Base-by-base conservation (phyloP, 2,113 vertebrate genomes). In the Rhodinocichla rosea region DNA sequence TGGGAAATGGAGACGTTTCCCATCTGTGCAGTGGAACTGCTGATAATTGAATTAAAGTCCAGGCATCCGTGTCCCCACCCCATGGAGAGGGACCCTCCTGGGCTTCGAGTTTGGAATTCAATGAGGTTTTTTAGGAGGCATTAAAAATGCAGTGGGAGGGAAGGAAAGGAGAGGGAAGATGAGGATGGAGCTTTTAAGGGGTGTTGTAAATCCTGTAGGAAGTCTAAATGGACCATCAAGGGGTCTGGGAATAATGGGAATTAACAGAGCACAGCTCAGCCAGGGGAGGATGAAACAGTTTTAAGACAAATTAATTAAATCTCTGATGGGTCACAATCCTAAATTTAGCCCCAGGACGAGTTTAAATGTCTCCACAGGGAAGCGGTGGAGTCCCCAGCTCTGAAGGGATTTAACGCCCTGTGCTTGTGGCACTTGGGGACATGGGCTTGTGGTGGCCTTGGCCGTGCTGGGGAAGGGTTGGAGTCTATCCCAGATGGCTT, bases 21-120 rank as follows among this genome's bases (percentile, higher is more conserved):
- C 88, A 85, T 91, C 89, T 92, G 87, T 70, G 68, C 74, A 50
- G 84, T 10, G 85, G 89, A 91, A 63, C 32, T 70, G 56, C 87
- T 83, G 74, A 33, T 65, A 35, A 87, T 57, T 21, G 18, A 78
- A 62, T 83, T 86, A 85, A 57, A 17, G 37, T 23, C 53, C 69
- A 82, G 60, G 26, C 80, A 91, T 64, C 89, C 12, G 3, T 84
- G 81, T 89, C 69, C 84, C 68, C 39, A 12, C 47, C 42, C 35
- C 9, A 1, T 12, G 47, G 65, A 70, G 49, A n/a, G 21, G 32
- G 55, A 59, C 55, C 45, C 79, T 39, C 15, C 6, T 5, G 59
- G 82, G 64, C 59, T 91, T 68, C 0, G 0, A 13, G 56, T 79
- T 49, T 49, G 45, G 24, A 60, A 56, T 10, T 50, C 37, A 15